Base-by-base conservation (phyloP, 2,797 vertebrate genomes). In the Sebastiscus albofasciatus region DNA sequence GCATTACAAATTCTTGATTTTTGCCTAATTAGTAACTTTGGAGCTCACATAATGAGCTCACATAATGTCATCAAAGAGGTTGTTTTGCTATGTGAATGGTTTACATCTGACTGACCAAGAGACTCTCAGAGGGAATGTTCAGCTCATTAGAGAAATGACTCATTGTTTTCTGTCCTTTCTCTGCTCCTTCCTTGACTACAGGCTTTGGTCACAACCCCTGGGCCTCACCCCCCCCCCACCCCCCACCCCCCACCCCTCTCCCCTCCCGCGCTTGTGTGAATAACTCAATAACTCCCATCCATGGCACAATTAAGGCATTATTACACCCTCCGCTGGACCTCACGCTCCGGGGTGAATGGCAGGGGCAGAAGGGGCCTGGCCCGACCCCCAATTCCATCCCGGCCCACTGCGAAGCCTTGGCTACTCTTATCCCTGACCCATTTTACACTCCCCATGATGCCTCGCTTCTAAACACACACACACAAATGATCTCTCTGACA, bases 251-350 rank as follows among this genome's bases (percentile, higher is more conserved):
- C 18, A 73, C 82, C 39, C 24, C 52, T 39, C 52, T 49, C 46
- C 39, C 56, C 74, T 54, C 88, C 77, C 59, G 72, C 58, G 79
- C 90, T 90, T 82, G 84, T 91, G 92, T 95, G 94, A 92, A 92
- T 94, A 94, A 93, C 91, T 93, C 90, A 83, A 90, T 93, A 93
- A 84, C 83, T 90, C 86, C 82, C 83, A 82, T 84, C 88, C 65
- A 56, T 88, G 82, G 88, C 81, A 88, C 94, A 95, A 95, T 96
- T 95, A 95, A 94, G 90, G 85, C 93, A 90, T 93, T 93, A 94
- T 94, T 94, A 94, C 91, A 93, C 87, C 91, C 93, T 93, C 90
- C 34, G 68, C 82, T 93, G 84, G 85, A 85, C 86, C 80, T 85
- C 82, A 33, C 12, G 89, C 93, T 93, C 65, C 13, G 20, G 92